These are phyloP conservation scores for Leptopilina myrica DNA, from an alignment of 2,888 invertebrate species.

Conservation along the genomic window DNA sequence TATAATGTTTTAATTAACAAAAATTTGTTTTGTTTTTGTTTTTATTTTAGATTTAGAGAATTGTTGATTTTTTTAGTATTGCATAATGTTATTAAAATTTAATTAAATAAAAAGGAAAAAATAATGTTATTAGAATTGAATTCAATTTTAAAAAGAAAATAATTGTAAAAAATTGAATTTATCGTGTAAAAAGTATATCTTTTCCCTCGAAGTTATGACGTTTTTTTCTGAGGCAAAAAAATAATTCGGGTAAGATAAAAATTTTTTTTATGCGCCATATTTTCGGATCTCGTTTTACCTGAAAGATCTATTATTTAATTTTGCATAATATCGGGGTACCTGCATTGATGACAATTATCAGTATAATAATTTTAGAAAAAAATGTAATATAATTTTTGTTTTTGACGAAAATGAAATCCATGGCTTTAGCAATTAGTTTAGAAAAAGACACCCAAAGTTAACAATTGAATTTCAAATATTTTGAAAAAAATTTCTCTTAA, in stretches of 20 bases:
- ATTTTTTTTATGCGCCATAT: conserved; percentile 26
- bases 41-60: too few species aligned
- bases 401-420: conserved; percentile 11
- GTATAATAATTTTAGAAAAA: conserved; percentile 26
- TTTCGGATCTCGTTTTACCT: conserved; percentile 22
- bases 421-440: conserved; percentile 25
- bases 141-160: too few species aligned
- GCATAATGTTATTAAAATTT: too few species aligned
- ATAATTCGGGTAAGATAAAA: neutral
- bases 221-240: conserved; percentile 18
- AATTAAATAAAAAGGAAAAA: too few species aligned
- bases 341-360: conserved; percentile 47
- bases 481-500: neutral
- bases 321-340: conserved; percentile 45
- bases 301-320: conserved; percentile 34
- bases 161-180: neutral
- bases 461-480: neutral
- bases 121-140: too few species aligned
- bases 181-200: neutral
- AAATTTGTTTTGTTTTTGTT: neutral
- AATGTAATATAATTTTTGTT: conserved; percentile 16
- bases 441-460: neutral
- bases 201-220: conserved; percentile 4
- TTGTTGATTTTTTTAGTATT: too few species aligned
- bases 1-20: neutral